Percentiles rank a stretch among this genome's conserved stretches.
phyloP scores from a whole-genome alignment of 2,113 vertebrate genomes.

The Helogale parvula region DNA sequence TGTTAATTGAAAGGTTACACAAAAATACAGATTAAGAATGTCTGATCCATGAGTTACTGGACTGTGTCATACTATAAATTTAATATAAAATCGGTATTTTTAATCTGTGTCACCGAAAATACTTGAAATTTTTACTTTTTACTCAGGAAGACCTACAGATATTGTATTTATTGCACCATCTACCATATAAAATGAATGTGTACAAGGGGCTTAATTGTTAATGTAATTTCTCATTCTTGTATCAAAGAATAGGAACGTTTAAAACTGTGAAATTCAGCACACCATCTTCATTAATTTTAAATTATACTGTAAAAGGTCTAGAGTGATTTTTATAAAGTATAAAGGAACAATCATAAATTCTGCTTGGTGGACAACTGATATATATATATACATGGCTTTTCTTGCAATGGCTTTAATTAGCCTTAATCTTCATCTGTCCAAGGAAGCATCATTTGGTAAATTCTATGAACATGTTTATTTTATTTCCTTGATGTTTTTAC shows the following conservation, averaged over 20 bases:
- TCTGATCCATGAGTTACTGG: neutral
- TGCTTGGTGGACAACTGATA: neutral
- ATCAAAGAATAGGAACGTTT: neutral
- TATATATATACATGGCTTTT: neutral
- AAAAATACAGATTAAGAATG: slow-evolving; percentile 28
- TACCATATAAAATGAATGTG: neutral
- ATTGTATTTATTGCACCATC: neutral
- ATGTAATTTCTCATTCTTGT: neutral
- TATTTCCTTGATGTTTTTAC: neutral
- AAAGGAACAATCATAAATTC: neutral
- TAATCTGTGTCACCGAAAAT: neutral
- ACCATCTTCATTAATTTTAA: slow-evolving; percentile 20
- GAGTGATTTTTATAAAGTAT: neutral
- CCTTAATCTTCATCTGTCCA: neutral
- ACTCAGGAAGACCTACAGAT: neutral
- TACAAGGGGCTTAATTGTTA: neutral
- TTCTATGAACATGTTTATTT: slow-evolving; percentile 17
- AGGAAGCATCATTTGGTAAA: neutral
- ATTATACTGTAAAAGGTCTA: neutral
- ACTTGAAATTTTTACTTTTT: neutral
- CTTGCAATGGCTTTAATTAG: neutral
- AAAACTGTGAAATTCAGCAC: slow-evolving; percentile 33
- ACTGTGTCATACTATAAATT: neutral
- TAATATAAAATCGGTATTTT: slow-evolving; percentile 28
- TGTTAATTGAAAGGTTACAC: neutral